Evolutionary conservation across 2,113 vertebrate species (phyloP), one percentile per base, ranked within the genome.

Genomic region (Hippocampus abdominalis): DNA sequence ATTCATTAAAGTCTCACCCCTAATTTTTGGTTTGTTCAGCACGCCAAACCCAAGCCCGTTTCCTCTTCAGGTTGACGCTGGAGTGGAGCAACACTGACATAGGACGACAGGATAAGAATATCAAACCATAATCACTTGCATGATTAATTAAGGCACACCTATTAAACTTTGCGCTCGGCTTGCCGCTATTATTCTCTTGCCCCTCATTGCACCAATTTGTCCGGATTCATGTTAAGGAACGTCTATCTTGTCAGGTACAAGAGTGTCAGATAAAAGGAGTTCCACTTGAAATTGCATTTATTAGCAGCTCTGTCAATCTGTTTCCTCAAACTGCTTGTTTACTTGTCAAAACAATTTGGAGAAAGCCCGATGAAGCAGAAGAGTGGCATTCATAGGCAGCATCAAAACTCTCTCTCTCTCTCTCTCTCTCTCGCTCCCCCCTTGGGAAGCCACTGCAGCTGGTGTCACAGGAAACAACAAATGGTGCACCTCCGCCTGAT

Each of bases 271-370:
- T 32, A 2, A 64, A n/a, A 44, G 6, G 23, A 40, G 36, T n/a
- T n/a, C n/a, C 61, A 63, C 8, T 49, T 16, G 23, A 13, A 59
- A 68, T 20, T 32, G 20, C 42, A 66, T 64, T 64, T 12, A 72
- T 68, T 70, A 36, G 64, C 11, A 75, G 53, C 40, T 81, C 75
- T 67, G 61, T 79, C 73, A 75, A 44, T 36, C 63, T 25, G n/a
- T 81, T 75, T 75, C 39, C 61, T 68, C 49, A 76, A 65, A 71
- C 77, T 80, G 81, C 70, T 73, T 81, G 73, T 84, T 88, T 84
- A 86, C 81, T 85, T 91, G 89, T 91, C 89, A 91, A 85, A 88
- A 79, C 63, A 87, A 74, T 70, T 88, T 74, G 84, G 86, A 87
- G 73, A 72, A 71, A 85, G 79, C 42, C 72, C 66, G 83, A 87